phyloP scores from a whole-genome alignment of 2,113 vertebrate species.

The Pontoporia blainvillei region DNA sequence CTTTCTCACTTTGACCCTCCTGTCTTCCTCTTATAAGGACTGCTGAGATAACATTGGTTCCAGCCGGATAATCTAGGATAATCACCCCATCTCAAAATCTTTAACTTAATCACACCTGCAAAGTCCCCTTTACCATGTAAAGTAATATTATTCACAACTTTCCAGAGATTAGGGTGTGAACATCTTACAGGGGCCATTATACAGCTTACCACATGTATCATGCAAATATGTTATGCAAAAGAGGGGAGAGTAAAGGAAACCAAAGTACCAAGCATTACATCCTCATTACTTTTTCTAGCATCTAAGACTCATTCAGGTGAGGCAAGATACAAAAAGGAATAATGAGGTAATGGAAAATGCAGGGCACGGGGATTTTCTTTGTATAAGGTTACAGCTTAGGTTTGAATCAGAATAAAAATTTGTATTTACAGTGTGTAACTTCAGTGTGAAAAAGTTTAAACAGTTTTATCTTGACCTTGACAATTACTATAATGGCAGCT shows the following conservation, averaged over 20 bases:
- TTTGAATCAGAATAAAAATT: constrained; percentile 27
- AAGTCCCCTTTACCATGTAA: background rate
- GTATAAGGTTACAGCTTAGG: background rate
- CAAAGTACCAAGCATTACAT: background rate
- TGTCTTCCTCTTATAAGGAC: background rate
- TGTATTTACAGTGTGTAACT: background rate
- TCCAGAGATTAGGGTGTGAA: background rate
- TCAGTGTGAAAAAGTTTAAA: background rate
- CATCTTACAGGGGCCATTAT: background rate
- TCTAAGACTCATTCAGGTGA: background rate
- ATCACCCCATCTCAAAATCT: background rate
- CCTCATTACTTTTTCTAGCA: background rate
- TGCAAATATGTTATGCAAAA: background rate
- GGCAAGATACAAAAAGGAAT: background rate
- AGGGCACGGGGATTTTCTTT: background rate
- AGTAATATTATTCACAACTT: background rate
- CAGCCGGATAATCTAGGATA: background rate
- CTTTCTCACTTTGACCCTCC: background rate
- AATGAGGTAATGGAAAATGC: background rate
- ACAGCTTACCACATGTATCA: background rate
- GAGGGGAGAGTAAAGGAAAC: background rate
- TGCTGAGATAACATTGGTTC: background rate
- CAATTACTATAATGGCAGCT: background rate
- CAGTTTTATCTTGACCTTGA: background rate
- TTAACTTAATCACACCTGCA: background rate